These are phyloP conservation scores for Odontesthes bonariensis DNA, from an alignment of 2,113 vertebrate species.

Conservation along the genomic window DNA sequence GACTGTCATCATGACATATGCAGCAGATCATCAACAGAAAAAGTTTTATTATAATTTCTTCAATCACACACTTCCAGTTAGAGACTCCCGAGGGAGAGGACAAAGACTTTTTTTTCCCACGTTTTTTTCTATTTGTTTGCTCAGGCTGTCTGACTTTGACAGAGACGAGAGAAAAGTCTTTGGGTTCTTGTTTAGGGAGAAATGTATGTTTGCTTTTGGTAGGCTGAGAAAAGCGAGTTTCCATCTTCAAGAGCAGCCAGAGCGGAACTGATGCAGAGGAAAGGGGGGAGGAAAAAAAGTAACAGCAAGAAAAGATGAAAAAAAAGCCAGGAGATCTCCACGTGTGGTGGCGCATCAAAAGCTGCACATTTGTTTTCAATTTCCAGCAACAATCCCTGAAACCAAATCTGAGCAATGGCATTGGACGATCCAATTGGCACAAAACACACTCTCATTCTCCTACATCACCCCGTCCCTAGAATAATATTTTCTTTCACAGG, in stretches of 20 bases:
- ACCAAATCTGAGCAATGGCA: slow-evolving; percentile 59
- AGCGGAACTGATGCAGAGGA: slow-evolving; percentile 29
- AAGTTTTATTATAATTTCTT: slow-evolving; percentile 18
- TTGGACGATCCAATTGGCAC: slow-evolving; percentile 62
- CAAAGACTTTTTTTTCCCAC: slow-evolving; percentile 37
- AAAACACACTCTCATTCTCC: slow-evolving; percentile 17
- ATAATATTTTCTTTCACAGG: slow-evolving; percentile 76
- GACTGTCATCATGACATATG: neutral
- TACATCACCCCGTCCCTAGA: slow-evolving; percentile 44
- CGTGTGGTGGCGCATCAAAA: slow-evolving; percentile 61
- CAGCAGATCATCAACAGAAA: slow-evolving; percentile 3
- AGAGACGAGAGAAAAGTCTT: slow-evolving; percentile 38
- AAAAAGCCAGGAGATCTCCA: slow-evolving; percentile 13
- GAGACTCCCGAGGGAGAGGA: neutral
- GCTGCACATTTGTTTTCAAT: slow-evolving; percentile 81
- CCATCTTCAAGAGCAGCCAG: slow-evolving; percentile 41
- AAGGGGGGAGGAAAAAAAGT: neutral
- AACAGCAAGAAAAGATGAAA: neutral
- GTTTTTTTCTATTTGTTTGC: slow-evolving; percentile 49
- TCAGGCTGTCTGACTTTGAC: neutral
- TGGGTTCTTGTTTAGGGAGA: slow-evolving; percentile 48
- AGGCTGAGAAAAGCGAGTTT: slow-evolving; percentile 56
- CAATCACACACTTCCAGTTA: slow-evolving; percentile 1
- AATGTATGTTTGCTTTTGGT: slow-evolving; percentile 49
- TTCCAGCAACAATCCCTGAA: slow-evolving; percentile 65